A percentile compares a stretch with the other conserved stretches of the same genome.
Conservation (phyloP, 2,888 invertebrate species). For the Archaeoteleia sp. region DNA sequence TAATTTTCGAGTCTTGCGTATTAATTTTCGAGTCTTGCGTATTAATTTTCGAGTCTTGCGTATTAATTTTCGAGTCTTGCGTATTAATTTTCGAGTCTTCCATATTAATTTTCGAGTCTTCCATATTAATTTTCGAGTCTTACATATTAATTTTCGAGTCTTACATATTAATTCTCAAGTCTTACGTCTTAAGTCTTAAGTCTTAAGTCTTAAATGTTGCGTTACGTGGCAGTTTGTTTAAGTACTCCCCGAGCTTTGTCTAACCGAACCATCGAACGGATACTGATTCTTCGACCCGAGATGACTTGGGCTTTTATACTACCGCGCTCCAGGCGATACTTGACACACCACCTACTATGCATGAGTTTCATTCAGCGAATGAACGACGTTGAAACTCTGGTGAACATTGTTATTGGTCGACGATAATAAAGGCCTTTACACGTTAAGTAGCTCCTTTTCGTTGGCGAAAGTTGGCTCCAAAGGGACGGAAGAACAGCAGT, state of each 20-base stretch:
- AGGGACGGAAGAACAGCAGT: constrained; percentile 17
- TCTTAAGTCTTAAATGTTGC: no score
- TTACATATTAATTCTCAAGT: no score
- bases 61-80: no score
- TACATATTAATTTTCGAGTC: no score
- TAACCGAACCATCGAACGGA: constrained; percentile 22
- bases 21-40: no score
- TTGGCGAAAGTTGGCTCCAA: constrained; percentile 15
- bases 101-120: no score
- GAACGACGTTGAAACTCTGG: constrained; percentile 26
- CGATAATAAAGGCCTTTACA: constrained; percentile 27
- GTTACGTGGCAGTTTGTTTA: no score
- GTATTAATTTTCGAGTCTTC: no score
- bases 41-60: no score
- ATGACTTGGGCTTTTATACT: constrained; percentile 30
- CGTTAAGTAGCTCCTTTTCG: constrained; percentile 19
- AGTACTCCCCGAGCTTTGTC: not conserved
- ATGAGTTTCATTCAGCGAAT: constrained; percentile 41
- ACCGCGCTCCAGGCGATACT: constrained; percentile 31
- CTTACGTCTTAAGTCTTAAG: no score
- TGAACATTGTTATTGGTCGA: constrained; percentile 35
- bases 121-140: no score
- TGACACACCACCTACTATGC: constrained; percentile 28
- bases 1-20: no score
- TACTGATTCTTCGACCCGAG: constrained; percentile 26